phyloP scores from a whole-genome alignment of 53 echinoderm and acorn worm species.

The Echinometra lucunter region DNA sequence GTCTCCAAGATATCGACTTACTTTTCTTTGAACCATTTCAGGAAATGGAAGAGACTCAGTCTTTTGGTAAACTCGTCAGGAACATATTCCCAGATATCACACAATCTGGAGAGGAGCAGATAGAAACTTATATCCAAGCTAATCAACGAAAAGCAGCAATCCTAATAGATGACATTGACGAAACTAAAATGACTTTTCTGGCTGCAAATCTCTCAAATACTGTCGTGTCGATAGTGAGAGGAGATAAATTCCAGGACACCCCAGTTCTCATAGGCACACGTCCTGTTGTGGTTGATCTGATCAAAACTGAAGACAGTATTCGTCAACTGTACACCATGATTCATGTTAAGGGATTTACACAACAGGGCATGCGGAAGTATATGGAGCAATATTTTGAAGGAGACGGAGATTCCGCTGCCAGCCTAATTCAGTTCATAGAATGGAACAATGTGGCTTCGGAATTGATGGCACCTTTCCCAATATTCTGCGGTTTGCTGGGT shows the following conservation, averaged over 20 bases:
- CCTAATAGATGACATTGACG: background rate
- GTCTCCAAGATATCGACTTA: background rate
- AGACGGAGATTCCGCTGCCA: background rate
- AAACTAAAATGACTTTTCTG: background rate
- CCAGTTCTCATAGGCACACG: background rate
- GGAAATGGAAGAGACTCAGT: background rate
- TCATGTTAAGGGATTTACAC: background rate
- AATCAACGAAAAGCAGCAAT: background rate
- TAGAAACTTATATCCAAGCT: background rate
- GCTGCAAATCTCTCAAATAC: background rate
- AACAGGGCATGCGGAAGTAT: background rate
- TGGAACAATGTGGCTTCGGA: background rate
- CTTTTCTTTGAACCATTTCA: background rate
- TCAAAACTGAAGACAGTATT: background rate
- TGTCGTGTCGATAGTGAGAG: background rate
- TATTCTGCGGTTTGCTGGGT: constrained; percentile 9
- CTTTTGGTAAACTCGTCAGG: background rate
- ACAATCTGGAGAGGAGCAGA: background rate
- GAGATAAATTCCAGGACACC: background rate
- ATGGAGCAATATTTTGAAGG: background rate
- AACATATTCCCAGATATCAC: background rate
- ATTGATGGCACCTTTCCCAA: background rate
- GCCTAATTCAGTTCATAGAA: background rate
- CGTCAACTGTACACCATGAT: background rate
- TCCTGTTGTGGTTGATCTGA: background rate